Conservation (phyloP, 2,113 vertebrate genomes). For the Nesoenas mayeri region DNA sequence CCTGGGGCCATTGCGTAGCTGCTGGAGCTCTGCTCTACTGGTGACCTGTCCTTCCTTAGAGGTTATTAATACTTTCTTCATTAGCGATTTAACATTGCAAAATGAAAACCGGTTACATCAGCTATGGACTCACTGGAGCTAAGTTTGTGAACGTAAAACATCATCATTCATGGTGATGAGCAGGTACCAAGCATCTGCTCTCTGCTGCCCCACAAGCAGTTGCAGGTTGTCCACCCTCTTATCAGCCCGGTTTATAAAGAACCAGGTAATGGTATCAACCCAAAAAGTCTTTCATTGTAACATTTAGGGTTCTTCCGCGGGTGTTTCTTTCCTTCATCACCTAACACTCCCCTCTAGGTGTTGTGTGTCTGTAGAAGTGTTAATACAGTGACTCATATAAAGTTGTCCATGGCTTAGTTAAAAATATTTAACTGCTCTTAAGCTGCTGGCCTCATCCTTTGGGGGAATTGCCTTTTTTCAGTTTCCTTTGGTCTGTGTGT, state of each 20-base stretch:
- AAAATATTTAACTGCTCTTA: neutral
- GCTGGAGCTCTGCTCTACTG: neutral
- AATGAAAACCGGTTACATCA: conserved; percentile 6
- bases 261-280: neutral
- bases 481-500: neutral
- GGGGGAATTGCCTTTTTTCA: neutral
- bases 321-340: neutral
- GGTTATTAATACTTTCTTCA: conserved; percentile 18
- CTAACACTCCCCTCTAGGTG: neutral
- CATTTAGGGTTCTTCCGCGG: neutral
- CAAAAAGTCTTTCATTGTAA: neutral
- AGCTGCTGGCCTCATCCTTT: neutral
- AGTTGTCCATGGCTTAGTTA: neutral
- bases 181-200: neutral
- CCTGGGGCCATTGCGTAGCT: neutral
- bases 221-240: neutral
- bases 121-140: neutral
- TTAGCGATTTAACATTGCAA: conserved; percentile 15
- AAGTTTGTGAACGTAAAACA: neutral
- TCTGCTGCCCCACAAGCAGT: neutral
- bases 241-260: neutral
- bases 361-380: neutral
- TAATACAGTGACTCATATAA: neutral
- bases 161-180: neutral
- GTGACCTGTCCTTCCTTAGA: neutral